Percentiles rank a stretch among this genome's conserved stretches.
phyloP scores from a whole-genome alignment of 1,140 invertebrate species.

The Brachionus paranguensis region DNA sequence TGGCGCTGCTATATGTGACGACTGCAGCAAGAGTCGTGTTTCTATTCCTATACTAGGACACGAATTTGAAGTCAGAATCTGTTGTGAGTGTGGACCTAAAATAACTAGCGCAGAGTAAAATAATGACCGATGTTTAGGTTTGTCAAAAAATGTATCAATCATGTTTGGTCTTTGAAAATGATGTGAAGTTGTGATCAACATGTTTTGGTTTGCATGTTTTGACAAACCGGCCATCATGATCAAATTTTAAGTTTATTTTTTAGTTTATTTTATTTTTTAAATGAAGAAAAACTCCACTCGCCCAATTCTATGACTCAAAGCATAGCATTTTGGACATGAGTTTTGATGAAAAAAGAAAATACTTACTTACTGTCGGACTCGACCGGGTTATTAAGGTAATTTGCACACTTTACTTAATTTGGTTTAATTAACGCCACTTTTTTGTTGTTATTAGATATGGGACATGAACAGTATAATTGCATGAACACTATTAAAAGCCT shows the following conservation, averaged over 20 bases:
- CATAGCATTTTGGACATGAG: conserved; percentile 3
- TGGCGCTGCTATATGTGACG: conserved; percentile 78
- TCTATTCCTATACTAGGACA: conserved; percentile 91
- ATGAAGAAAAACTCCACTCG: conserved; percentile 14
- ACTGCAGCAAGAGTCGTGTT: conserved; percentile 77
- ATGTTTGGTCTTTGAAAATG: background rate
- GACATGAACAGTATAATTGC: background rate
- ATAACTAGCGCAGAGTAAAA: conserved; percentile 30
- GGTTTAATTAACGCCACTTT: background rate
- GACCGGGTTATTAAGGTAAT: conserved; percentile 32
- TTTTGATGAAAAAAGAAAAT: conserved; percentile 24
- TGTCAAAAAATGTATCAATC: background rate
- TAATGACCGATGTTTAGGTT: background rate
- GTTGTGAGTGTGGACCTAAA: conserved; percentile 69
- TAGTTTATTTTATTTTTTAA: conserved; percentile 48
- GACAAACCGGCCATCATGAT: background rate
- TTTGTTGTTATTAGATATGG: background rate
- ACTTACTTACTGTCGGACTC: conserved; percentile 28
- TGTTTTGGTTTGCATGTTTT: background rate
- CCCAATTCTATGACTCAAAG: conserved; percentile 30
- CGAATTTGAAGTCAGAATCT: conserved; percentile 92
- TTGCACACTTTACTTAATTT: background rate
- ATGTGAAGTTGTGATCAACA: background rate
- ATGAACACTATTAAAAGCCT: background rate
- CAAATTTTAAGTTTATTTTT: background rate